phyloP scores from a whole-genome alignment of 1,140 invertebrate species.

The Drosophila elegans region DNA sequence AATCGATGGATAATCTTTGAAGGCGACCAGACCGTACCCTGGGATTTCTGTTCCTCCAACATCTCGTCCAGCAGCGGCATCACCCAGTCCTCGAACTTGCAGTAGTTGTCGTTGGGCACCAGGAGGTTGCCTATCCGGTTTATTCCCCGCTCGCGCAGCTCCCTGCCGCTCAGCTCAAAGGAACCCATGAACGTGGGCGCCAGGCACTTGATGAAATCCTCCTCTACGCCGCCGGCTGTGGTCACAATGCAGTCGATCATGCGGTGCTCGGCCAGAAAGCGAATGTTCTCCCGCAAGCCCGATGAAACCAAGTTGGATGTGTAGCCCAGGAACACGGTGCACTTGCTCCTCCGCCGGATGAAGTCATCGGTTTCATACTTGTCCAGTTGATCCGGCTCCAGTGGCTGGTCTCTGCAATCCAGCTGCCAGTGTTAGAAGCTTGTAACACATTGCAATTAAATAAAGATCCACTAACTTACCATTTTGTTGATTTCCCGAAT shows the following conservation, averaged over 20 bases:
- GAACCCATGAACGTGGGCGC: slow-evolving; percentile 93
- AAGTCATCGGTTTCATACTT: slow-evolving; percentile 91
- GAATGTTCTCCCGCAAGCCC: slow-evolving; percentile 96
- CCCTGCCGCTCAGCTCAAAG: slow-evolving; percentile 93
- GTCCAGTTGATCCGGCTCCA: slow-evolving; percentile 89
- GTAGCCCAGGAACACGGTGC: slow-evolving; percentile 98
- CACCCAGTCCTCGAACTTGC: slow-evolving; percentile 99
- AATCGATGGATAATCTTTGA: slow-evolving; percentile 94
- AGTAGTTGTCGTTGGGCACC: slow-evolving; percentile 99
- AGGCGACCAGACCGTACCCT: slow-evolving; percentile 95
- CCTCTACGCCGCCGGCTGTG: slow-evolving; percentile 98
- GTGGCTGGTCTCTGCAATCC: slow-evolving; percentile 87
- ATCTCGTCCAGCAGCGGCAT: slow-evolving; percentile 97
- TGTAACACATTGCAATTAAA: neutral
- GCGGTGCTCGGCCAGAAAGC: slow-evolving; percentile 95
- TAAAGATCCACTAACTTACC: slow-evolving; percentile 86
- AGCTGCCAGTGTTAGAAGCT: slow-evolving; percentile 60
- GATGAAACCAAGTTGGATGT: slow-evolving; percentile 99
- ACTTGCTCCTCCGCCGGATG: slow-evolving; percentile 91
- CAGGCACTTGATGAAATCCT: slow-evolving; percentile 99
- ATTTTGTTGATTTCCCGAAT: slow-evolving; percentile 97
- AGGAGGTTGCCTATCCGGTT: slow-evolving; percentile 99
- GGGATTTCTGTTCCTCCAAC: slow-evolving; percentile 93
- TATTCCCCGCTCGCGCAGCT: slow-evolving; percentile 93
- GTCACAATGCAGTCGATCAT: slow-evolving; percentile 97